Percentiles rank a stretch among this genome's conserved stretches.
phyloP scores from a whole-genome alignment of 1,140 invertebrate genomes.

The Bemisia tabaci region DNA sequence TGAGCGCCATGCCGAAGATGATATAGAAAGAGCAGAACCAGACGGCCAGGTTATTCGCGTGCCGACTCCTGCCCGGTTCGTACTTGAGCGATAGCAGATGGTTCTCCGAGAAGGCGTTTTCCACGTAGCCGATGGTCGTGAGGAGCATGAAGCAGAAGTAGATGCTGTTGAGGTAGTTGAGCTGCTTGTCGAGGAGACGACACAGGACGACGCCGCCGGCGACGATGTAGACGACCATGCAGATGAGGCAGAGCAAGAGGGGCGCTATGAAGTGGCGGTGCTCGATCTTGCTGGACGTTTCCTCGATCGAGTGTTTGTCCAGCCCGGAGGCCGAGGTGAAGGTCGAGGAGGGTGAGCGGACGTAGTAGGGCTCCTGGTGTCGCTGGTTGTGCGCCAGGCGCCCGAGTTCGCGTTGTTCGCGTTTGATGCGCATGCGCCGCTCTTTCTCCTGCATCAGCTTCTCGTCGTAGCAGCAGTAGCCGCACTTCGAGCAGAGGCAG shows the following conservation, averaged over 20 bases:
- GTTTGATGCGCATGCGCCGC: slow-evolving; percentile 54
- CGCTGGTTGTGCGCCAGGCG: slow-evolving; percentile 39
- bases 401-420: slow-evolving; percentile 51
- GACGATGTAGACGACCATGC: slow-evolving; percentile 71
- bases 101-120: slow-evolving; percentile 38
- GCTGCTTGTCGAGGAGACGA: slow-evolving; percentile 54
- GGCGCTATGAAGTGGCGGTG: slow-evolving; percentile 50
- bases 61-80: slow-evolving; percentile 7
- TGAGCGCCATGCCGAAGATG: slow-evolving; percentile 85
- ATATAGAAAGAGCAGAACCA: slow-evolving; percentile 93
- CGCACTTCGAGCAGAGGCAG: slow-evolving; percentile 68
- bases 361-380: slow-evolving; percentile 65
- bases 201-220: slow-evolving; percentile 78
- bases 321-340: slow-evolving; percentile 13
- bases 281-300: slow-evolving; percentile 28
- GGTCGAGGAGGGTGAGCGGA: slow-evolving; percentile 31
- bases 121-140: slow-evolving; percentile 59
- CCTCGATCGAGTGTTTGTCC: slow-evolving; percentile 13
- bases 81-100: slow-evolving; percentile 12
- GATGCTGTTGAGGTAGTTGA: slow-evolving; percentile 77
- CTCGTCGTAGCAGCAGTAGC: slow-evolving; percentile 73
- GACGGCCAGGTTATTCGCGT: slow-evolving; percentile 45
- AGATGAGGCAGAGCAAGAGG: slow-evolving; percentile 55
- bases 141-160: slow-evolving; percentile 91
- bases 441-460: slow-evolving; percentile 62